Conservation (phyloP, 2,113 vertebrate genomes). For the Rhinopithecus roxellana region DNA sequence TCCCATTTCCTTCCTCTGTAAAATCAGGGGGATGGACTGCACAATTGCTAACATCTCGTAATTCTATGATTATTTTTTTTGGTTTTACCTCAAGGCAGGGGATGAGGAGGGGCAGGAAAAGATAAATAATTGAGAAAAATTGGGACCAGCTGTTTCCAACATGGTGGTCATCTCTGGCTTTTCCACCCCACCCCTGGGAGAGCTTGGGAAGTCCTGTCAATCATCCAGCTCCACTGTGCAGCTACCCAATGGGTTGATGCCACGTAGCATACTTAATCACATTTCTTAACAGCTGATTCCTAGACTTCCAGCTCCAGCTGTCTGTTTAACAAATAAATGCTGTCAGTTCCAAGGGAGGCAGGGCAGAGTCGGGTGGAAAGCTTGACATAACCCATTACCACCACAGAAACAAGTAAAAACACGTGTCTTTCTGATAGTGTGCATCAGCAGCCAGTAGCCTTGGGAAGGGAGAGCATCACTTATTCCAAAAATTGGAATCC, state of each 20-base stretch:
- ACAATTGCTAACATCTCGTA: not conserved
- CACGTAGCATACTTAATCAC: not conserved
- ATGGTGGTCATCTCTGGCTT: not conserved
- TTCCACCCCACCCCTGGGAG: not conserved
- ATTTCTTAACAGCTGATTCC: constrained; percentile 28
- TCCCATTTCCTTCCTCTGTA: constrained; percentile 1
- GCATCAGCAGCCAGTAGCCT: not conserved
- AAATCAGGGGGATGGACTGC: not conserved
- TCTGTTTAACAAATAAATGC: constrained; percentile 56
- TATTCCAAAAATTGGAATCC: not conserved
- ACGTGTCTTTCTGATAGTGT: constrained; percentile 27
- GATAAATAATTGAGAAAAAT: constrained; percentile 31
- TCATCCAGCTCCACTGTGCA: not conserved
- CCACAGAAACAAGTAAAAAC: constrained; percentile 59
- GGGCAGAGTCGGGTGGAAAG: constrained; percentile 33
- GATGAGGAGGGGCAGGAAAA: not conserved
- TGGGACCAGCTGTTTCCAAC: constrained; percentile 30
- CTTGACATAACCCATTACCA: constrained; percentile 59
- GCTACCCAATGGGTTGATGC: not conserved
- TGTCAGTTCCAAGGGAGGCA: constrained; percentile 55
- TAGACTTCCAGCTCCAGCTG: constrained; percentile 42
- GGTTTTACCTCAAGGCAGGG: constrained; percentile 26
- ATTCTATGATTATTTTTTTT: constrained; percentile 37
- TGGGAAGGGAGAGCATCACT: not conserved
- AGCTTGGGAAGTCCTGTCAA: not conserved